A percentile compares a stretch with the other conserved stretches of the same genome.
Evolutionary conservation across 2,888 invertebrate genomes (phyloP).

Genomic region (Allophyes oxyacanthae): DNA sequence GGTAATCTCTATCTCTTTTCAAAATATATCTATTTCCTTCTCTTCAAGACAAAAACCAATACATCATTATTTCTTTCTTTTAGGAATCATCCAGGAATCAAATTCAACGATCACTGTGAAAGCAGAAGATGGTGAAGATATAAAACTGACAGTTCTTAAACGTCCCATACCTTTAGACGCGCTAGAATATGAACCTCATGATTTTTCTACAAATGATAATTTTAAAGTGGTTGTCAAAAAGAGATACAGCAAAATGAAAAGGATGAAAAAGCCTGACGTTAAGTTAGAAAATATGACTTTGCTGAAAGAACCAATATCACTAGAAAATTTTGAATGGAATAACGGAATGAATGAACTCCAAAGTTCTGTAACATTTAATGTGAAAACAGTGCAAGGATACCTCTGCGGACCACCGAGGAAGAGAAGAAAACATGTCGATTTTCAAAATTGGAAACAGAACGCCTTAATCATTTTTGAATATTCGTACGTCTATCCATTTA

Average conservation of each 20-base stretch:
- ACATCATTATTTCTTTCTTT: constrained; percentile 63
- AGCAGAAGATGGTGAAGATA: constrained; percentile 70
- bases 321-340: constrained; percentile 62
- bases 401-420: constrained; percentile 44
- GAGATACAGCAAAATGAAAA: constrained; percentile 20
- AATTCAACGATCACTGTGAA: constrained; percentile 71
- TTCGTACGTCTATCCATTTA: constrained; percentile 77
- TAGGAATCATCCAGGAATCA: constrained; percentile 75
- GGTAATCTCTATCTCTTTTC: no score
- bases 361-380: constrained; percentile 59
- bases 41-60: constrained; percentile 5
- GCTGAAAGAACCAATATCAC: constrained; percentile 69
- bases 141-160: constrained; percentile 70
- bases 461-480: constrained; percentile 73
- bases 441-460: constrained; percentile 69
- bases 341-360: constrained; percentile 32
- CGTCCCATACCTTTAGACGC: constrained; percentile 69
- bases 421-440: constrained; percentile 34
- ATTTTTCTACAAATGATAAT: constrained; percentile 19
- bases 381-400: constrained; percentile 60
- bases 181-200: constrained; percentile 62
- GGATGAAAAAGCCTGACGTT: constrained; percentile 9
- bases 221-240: constrained; percentile 15
- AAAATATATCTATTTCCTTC: neutral
- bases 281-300: constrained; percentile 50